Conservation (phyloP, 1,140 invertebrate species). For the Aethina tumida region DNA sequence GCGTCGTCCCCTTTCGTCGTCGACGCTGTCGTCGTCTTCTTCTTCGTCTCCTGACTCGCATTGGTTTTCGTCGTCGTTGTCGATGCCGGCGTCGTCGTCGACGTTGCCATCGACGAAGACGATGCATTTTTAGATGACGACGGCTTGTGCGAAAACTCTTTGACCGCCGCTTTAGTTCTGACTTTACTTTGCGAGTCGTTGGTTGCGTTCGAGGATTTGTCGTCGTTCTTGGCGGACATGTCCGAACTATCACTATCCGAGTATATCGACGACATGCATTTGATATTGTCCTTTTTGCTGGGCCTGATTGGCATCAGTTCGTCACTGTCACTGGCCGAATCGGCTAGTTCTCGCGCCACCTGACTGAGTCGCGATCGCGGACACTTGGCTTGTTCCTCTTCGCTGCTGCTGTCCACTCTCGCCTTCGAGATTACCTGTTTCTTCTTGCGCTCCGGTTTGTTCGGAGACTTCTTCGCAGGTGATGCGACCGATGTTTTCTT, state of each 20-base stretch:
- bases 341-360: slow-evolving; percentile 59
- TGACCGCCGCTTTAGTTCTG: slow-evolving; percentile 73
- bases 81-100: slow-evolving; percentile 39
- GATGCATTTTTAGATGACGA: slow-evolving; percentile 18
- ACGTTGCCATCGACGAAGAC: slow-evolving; percentile 31
- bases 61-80: slow-evolving; percentile 20
- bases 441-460: slow-evolving; percentile 18
- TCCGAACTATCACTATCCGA: slow-evolving; percentile 57
- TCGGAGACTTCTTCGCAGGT: slow-evolving; percentile 14
- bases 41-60: slow-evolving; percentile 34
- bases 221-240: slow-evolving; percentile 39
- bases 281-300: slow-evolving; percentile 34
- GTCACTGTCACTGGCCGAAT: slow-evolving; percentile 63
- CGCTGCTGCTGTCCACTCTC: slow-evolving; percentile 46
- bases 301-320: slow-evolving; percentile 54
- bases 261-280: slow-evolving; percentile 53
- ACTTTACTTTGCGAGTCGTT: slow-evolving; percentile 56
- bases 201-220: slow-evolving; percentile 44
- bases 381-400: slow-evolving; percentile 41
- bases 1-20: slow-evolving; percentile 24
- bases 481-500: slow-evolving; percentile 10
- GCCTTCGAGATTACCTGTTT: slow-evolving; percentile 31
- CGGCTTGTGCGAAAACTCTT: slow-evolving; percentile 54
- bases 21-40: slow-evolving; percentile 36
- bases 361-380: slow-evolving; percentile 45